Conservation (phyloP, 1,140 invertebrate genomes). For the Phortica variegata region DNA sequence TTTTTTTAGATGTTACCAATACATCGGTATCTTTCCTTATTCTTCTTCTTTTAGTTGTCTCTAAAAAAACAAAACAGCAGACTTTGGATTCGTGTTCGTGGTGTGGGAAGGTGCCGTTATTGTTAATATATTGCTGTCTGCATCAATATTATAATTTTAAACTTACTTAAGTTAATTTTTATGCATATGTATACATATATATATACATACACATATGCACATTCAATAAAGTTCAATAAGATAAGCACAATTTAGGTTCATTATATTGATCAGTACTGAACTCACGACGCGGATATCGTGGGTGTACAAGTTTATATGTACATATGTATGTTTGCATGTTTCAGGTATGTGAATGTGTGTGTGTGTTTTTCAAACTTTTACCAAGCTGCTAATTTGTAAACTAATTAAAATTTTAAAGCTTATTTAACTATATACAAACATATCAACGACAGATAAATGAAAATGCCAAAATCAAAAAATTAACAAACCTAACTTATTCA, state of each 20-base stretch:
- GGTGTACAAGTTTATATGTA: conserved; percentile 19
- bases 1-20: too few relatives aligned
- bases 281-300: conserved; percentile 2
- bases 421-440: background rate
- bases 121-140: too few relatives aligned
- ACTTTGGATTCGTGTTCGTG: too few relatives aligned
- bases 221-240: background rate
- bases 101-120: too few relatives aligned
- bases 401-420: background rate
- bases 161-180: too few relatives aligned
- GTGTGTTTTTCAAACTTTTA: conserved; percentile 1
- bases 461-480: conserved; percentile 15
- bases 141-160: too few relatives aligned
- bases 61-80: too few relatives aligned
- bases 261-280: too few relatives aligned
- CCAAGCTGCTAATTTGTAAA: conserved; percentile 25
- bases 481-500: conserved; percentile 1
- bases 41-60: too few relatives aligned
- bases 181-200: conserved; percentile 38
- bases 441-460: background rate
- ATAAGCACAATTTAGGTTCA: too few relatives aligned
- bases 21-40: too few relatives aligned
- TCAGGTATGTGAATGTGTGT: conserved; percentile 6
- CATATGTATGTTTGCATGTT: conserved; percentile 22
- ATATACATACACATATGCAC: conserved; percentile 12